A percentile compares a stretch with the other conserved stretches of the same genome.
These are phyloP conservation scores for Chiridota heheva DNA, from an alignment of 35 echinoderm and acorn worm genomes.

Conservation along the genomic window DNA sequence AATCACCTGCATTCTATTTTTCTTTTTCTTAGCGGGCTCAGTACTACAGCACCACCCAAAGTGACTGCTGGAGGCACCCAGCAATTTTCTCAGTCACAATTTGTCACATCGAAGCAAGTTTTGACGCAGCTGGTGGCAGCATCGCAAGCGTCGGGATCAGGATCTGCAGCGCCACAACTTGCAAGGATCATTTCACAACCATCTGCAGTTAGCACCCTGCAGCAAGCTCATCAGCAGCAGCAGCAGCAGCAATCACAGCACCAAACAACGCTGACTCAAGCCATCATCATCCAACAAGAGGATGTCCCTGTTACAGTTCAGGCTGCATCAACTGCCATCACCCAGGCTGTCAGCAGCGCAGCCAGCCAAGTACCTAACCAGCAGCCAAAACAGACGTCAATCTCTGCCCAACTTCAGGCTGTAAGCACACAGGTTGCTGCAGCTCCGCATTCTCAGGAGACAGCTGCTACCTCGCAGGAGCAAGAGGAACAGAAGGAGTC, in stretches of 20 bases:
- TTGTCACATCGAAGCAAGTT: constrained; percentile 55
- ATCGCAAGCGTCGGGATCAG: constrained; percentile 17
- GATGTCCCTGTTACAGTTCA: background rate
- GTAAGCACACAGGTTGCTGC: background rate
- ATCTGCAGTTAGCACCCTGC: constrained; percentile 25
- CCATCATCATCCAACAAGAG: constrained; percentile 61
- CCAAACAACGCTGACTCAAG: constrained; percentile 43
- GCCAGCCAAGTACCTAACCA: background rate
- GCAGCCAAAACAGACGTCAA: background rate
- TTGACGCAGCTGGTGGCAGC: constrained; percentile 69
- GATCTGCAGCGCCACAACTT: constrained; percentile 32
- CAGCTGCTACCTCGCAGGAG: constrained; percentile 24
- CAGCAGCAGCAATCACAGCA: constrained; percentile 1
- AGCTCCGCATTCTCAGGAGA: background rate
- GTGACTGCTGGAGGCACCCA: constrained; percentile 43
- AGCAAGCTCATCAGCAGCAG: constrained; percentile 34
- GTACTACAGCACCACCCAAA: constrained; percentile 62
- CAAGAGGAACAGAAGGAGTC: constrained; percentile 4
- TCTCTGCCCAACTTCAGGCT: constrained; percentile 21
- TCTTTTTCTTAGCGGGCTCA: constrained; percentile 28
- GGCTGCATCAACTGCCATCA: constrained; percentile 18
- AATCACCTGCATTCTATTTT: background rate
- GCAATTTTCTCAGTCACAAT: constrained; percentile 17
- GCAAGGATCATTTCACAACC: constrained; percentile 59
- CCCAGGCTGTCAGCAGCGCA: constrained; percentile 36